Conservation (phyloP, 2,888 invertebrate genomes). For the Thumatha senex region DNA sequence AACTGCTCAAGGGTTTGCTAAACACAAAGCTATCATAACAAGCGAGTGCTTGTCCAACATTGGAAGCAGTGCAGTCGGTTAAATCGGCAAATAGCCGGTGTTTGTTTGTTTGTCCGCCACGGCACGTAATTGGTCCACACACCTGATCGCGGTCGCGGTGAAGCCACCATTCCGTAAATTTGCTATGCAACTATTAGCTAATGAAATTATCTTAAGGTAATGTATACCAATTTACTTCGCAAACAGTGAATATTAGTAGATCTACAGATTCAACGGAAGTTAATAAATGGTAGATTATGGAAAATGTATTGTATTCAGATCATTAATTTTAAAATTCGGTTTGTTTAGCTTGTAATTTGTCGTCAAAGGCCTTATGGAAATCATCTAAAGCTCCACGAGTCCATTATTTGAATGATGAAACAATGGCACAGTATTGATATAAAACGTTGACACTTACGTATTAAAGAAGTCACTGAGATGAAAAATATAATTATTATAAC, state of each 20-base stretch:
- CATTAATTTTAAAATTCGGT: no score
- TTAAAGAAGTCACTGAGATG: no score
- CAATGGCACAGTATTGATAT: no score
- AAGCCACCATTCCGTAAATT: neutral
- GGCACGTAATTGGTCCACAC: constrained; percentile 30
- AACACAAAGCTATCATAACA: constrained; percentile 33
- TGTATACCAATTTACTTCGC: neutral
- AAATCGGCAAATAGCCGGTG: constrained; percentile 12
- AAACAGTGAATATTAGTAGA: neutral
- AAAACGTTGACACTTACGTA: no score
- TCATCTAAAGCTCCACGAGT: no score
- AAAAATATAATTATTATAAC: no score
- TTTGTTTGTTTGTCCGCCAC: constrained; percentile 17
- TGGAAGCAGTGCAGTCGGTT: neutral
- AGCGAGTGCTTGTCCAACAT: constrained; percentile 15
- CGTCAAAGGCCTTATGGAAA: no score
- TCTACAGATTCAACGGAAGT: neutral
- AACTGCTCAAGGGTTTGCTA: constrained; percentile 27
- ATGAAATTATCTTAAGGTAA: constrained; percentile 2
- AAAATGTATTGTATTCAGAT: neutral
- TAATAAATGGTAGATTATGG: neutral
- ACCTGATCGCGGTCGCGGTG: constrained; percentile 22
- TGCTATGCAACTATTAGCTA: constrained; percentile 10
- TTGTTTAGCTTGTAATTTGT: no score
- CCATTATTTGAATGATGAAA: no score